Evolutionary conservation across 2,797 vertebrate genomes (phyloP).

Genomic region (Amazona ochrocephala): DNA sequence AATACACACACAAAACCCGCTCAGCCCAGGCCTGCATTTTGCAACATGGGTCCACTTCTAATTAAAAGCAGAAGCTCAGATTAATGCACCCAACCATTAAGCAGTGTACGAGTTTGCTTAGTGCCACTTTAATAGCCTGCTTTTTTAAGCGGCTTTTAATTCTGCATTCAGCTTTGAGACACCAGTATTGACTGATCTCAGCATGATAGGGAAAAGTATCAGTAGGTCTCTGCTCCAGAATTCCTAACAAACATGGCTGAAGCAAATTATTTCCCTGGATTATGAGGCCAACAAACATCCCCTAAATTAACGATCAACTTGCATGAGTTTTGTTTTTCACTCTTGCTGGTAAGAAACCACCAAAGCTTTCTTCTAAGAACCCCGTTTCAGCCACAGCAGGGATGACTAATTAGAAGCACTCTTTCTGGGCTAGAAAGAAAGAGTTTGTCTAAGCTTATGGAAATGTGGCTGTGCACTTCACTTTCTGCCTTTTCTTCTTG

Average conservation of each 20-base stretch:
- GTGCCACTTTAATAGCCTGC: conserved; percentile 15
- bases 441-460: conserved; percentile 58
- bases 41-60: neutral
- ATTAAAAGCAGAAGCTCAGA: conserved; percentile 40
- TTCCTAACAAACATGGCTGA: conserved; percentile 21
- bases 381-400: neutral
- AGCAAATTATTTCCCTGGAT: conserved; percentile 39
- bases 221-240: neutral
- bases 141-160: conserved; percentile 59
- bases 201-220: neutral
- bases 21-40: neutral
- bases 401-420: conserved; percentile 53
- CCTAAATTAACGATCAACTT: conserved; percentile 8
- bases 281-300: conserved; percentile 24
- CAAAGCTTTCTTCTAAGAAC: conserved; percentile 23
- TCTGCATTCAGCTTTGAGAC: conserved; percentile 43
- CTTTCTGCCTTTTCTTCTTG: conserved; percentile 59
- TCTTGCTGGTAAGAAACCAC: conserved; percentile 22
- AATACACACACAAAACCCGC: neutral
- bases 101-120: conserved; percentile 7
- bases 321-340: neutral
- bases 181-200: conserved; percentile 53
- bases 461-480: conserved; percentile 49
- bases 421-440: conserved; percentile 25
- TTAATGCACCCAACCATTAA: conserved; percentile 39